A percentile compares a stretch with the other conserved stretches of the same genome.
These are phyloP conservation scores for Streptopelia turtur DNA, from an alignment of 2,797 vertebrate species.

Conservation along the genomic window DNA sequence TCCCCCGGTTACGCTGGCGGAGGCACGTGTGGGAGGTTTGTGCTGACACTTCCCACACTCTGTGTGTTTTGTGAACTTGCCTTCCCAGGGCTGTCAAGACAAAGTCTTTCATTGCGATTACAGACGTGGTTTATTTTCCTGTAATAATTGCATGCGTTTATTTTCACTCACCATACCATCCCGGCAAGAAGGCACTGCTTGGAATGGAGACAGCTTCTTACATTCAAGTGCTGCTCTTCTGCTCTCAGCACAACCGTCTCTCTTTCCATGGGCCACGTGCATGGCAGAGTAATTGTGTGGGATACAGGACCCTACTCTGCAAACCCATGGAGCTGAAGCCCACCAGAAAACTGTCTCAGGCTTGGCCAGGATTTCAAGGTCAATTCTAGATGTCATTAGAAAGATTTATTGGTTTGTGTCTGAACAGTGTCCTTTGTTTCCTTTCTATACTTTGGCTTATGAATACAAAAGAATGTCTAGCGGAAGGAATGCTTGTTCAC, in stretches of 20 bases:
- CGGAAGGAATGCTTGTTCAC: background rate
- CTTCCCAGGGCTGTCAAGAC: background rate
- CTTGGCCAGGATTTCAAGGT: background rate
- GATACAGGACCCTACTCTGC: background rate
- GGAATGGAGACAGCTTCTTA: background rate
- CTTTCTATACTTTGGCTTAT: background rate
- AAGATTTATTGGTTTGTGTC: background rate
- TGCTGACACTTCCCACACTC: background rate
- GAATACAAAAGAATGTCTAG: background rate
- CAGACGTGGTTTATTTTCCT: background rate
- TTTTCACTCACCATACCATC: background rate
- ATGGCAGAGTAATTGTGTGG: background rate
- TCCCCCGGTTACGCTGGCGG: background rate
- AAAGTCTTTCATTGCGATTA: background rate
- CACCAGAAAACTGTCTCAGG: background rate
- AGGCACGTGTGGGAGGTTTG: background rate
- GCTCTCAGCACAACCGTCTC: background rate
- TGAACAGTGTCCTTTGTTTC: background rate
- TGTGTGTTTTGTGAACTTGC: background rate
- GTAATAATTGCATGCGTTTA: accelerated
- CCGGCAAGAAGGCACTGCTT: background rate
- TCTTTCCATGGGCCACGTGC: accelerated
- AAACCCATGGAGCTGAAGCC: background rate
- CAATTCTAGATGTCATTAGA: background rate
- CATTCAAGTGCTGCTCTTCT: background rate